Evolutionary conservation across 2,797 vertebrate genomes (phyloP).

Genomic region (Synaphobranchus kaupii): DNA sequence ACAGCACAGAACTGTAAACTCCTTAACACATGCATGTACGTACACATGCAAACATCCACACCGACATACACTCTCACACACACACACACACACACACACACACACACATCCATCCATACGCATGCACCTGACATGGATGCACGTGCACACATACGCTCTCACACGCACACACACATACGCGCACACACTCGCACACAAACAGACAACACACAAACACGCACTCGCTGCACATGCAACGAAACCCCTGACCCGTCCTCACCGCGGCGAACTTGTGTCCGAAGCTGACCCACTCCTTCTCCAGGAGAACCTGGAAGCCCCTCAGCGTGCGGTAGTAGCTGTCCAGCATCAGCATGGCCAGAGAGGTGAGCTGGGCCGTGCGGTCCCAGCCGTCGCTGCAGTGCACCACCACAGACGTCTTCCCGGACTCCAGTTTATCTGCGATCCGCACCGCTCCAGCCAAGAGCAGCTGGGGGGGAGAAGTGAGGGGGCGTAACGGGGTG

Average conservation of each 20-base stretch:
- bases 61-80: background rate
- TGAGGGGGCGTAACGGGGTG: background rate
- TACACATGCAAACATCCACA: background rate
- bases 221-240: background rate
- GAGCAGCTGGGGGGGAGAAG: conserved; percentile 73
- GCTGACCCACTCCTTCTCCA: conserved; percentile 96
- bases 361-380: conserved; percentile 88
- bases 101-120: conserved; percentile 11
- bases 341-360: conserved; percentile 93
- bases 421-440: conserved; percentile 89
- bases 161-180: background rate
- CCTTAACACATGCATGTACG: background rate
- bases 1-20: background rate
- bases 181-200: conserved; percentile 17
- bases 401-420: conserved; percentile 89
- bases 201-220: too few species aligned
- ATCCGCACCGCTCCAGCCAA: conserved; percentile 87
- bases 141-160: background rate
- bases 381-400: conserved; percentile 96
- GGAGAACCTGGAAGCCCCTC: conserved; percentile 82
- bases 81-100: background rate
- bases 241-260: conserved; percentile 66
- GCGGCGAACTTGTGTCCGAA: conserved; percentile 92
- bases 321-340: conserved; percentile 91
- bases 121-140: background rate